Conservation (phyloP, 2,888 invertebrate species). For the Pandemis cinnamomeana region DNA sequence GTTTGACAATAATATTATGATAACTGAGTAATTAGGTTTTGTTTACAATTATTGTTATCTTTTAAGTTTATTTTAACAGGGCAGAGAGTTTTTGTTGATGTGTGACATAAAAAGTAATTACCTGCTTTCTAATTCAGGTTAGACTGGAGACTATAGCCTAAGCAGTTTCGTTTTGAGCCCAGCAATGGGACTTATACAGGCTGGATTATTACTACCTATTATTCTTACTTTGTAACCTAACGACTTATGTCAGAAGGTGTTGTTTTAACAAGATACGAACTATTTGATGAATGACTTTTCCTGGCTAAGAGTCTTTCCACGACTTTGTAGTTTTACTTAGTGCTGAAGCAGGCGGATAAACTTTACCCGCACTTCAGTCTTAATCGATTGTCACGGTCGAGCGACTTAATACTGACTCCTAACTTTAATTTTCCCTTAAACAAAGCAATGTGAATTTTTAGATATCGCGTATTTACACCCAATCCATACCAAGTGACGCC, state of each 20-base stretch:
- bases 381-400: constrained; percentile 75
- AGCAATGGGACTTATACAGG: too few species aligned
- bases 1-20: too few species aligned
- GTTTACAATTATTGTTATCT: too few species aligned
- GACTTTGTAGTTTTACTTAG: constrained; percentile 70
- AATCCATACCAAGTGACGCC: neutral
- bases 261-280: constrained; percentile 46
- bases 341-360: constrained; percentile 66
- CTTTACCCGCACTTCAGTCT: constrained; percentile 69
- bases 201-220: too few species aligned
- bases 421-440: constrained; percentile 48
- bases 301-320: constrained; percentile 60
- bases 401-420: constrained; percentile 52
- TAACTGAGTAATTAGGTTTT: too few species aligned
- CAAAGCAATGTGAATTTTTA: neutral
- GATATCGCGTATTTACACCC: neutral
- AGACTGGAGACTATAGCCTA: too few species aligned
- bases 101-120: too few species aligned
- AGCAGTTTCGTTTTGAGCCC: too few species aligned
- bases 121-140: too few species aligned
- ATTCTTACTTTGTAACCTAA: neutral
- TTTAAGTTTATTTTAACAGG: too few species aligned
- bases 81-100: too few species aligned
- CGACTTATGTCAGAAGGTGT: neutral
- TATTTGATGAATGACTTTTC: constrained; percentile 75